Evolutionary conservation across 2,113 vertebrate species (phyloP), one percentile per base, ranked within the genome.

Genomic region (Cheirogaleus medius): DNA sequence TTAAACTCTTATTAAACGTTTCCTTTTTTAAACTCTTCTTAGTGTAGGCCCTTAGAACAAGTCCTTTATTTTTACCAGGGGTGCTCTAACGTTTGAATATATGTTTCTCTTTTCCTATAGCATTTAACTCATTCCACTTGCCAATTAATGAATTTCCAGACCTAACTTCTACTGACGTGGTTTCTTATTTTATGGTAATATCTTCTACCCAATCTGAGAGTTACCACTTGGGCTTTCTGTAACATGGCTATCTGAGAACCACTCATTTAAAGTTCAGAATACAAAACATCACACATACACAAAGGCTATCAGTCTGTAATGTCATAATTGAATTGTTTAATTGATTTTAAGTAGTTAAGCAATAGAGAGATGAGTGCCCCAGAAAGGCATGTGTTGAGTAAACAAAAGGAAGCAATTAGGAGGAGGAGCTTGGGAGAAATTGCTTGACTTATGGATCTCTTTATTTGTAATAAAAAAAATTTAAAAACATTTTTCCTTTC

Each of bases 401-500:
- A 92, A 87, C 49, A 84, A 27, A 87, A 84, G 9, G 60, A 91
- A 81, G 20, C 81, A 82, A 23, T 80, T 37, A 3, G 21, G 63
- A 90, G 74, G 39, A 73, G 34, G 27, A 92, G 71, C 68, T 47
- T 14, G 63, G 44, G 52, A 87, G 76, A 87, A 77, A 71, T n/a
- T 54, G 13, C 52, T 66, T 73, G 29, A 54, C 39, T 74, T 64
- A 87, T 44, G 52, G 73, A 63, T 54, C 54, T 87, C 54, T 73
- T 96, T 25, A 66, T 68, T 97, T 97, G 95, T 82, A 93, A 63
- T 88, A 21, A 54, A 73, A 56, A 80, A 47, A 83, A 64, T 4
- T 97, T n/a, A 74, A 56, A 94, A 89, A 56, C 60, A 60, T 47
- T 97, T 95, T 97, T 68, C 2, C n/a, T 96, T 98, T 93, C 1